A percentile compares a stretch with the other conserved stretches of the same genome.
Conservation (phyloP, 2,888 invertebrate species). For the Tachystola acroxantha region DNA sequence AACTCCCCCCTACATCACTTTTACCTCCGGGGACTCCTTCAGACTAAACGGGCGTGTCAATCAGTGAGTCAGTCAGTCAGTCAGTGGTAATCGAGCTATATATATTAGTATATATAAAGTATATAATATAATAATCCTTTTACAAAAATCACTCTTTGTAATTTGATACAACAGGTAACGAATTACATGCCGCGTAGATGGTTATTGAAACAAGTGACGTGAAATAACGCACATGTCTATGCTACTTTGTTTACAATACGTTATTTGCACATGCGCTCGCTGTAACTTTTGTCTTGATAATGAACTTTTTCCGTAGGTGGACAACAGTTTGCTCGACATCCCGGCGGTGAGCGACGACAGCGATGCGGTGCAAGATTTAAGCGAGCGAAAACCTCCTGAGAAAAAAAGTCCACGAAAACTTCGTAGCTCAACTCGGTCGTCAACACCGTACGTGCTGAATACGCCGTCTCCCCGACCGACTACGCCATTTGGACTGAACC, state of each 20-base stretch:
- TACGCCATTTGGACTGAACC: slow-evolving; percentile 65
- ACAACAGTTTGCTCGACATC: slow-evolving; percentile 66
- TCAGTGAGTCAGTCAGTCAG: too few species aligned
- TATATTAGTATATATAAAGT: too few species aligned
- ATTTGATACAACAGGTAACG: too few species aligned
- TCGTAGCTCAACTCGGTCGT: slow-evolving; percentile 65
- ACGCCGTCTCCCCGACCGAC: slow-evolving; percentile 68
- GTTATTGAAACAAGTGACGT: too few species aligned
- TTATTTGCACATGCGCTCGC: slow-evolving; percentile 37
- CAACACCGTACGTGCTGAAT: slow-evolving; percentile 67
- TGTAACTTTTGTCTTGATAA: slow-evolving; percentile 17
- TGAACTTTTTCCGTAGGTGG: slow-evolving; percentile 50
- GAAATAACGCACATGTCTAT: slow-evolving; percentile 62
- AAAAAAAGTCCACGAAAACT: slow-evolving; percentile 69
- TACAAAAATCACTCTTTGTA: too few species aligned
- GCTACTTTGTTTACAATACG: slow-evolving; percentile 36
- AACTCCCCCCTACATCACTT: too few species aligned
- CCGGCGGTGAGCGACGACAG: slow-evolving; percentile 69
- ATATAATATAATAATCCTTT: too few species aligned
- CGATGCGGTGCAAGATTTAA: slow-evolving; percentile 67
- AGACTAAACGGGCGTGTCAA: too few species aligned
- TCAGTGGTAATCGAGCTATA: too few species aligned
- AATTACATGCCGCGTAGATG: too few species aligned
- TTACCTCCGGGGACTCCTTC: too few species aligned
- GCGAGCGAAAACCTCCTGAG: slow-evolving; percentile 68